Evolutionary conservation across 2,888 invertebrate species (phyloP), one percentile per base, ranked within the genome.

Genomic region (Ornithoptera priamus): DNA sequence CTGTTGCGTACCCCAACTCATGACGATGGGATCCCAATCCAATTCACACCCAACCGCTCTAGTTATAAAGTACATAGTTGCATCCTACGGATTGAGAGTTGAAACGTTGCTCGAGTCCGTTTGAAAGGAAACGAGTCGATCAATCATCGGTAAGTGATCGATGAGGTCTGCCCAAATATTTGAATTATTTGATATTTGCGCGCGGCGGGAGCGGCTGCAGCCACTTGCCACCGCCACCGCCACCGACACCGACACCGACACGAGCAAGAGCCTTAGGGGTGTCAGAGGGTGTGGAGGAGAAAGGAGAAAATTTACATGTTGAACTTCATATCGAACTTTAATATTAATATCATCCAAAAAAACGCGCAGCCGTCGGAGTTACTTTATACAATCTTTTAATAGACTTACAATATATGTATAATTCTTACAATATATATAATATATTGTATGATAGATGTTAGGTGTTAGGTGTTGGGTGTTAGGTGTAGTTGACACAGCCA

Each of bases 101-200:
- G 76, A 0, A 76, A 18, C 75, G 65, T 81, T 84, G 72, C 71
- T 63, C 59, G 65, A 24, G 67, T 30, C 20, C 22, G 64, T 53
- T 6, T n/a, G 18, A 62, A 72, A 74, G 78, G 78, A 79, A 84
- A 84, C 82, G 80, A 81, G 80, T 82, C 83, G 82, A 92, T 92
- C 90, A 82, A 90, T 91, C 91, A 91, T 88, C 84, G 81, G 85
- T 84, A 86, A 87, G 86, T 91, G 91, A 92, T 91, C 86, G 91
- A 92, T 90, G 89, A 86, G 85, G 77, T 84, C 83, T 87, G 86
- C 85, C 85, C 85, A 90, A 90, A 91, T 91, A 90, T 90, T 91
- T 90, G 90, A 90, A 89, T 89, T 90, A 87, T 85, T 86, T 84
- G 86, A 88, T 88, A 87, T 81, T 79, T 76, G 73, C 75, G 75